Evolutionary conservation across 53 echinoderm and acorn worm genomes (phyloP), one percentile per base, ranked within the genome.

Genomic region (Antedon mediterranea): DNA sequence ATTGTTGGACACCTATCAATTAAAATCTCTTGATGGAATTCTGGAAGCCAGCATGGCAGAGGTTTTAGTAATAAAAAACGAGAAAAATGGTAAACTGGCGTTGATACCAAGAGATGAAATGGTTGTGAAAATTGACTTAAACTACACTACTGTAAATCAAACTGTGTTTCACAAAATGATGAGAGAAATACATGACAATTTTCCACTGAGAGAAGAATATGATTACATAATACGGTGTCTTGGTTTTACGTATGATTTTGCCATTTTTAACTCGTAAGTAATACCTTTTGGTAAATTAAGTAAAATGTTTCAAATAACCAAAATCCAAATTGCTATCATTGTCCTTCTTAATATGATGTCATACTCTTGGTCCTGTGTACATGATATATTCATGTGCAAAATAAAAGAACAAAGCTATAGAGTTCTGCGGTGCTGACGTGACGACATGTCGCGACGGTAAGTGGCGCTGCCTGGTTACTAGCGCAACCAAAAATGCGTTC

Each of bases 1-100:
- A 71, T 74, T 97, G 9, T 79, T 97, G 32, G 98, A 97, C 78
- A 98, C 98, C 3, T 98, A 98, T 75, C 90, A 90, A 73, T 88
- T 98, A 31, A 98, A 98, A 71, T 98, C 98, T 0, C 79, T 98
- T 5, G 98, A 98, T 28, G 98, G 98, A 14, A 73, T 98, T 28
- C 34, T 98, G 9, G 98, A 98, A 81, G 98, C 90, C 14, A 83
- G 89, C 76, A 79, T 98, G 32, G 3, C 3, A 3, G 86, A 90
- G 14, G 72, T 98, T 70, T 75, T 77, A 1, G 75, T 94, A 26
- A 11, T 83, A 31, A 94, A 87, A 23, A 57, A 57, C 26, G 57
- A 57, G 57, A 57, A 11, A 18, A 57, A 57, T 57, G 57, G 57
- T 5, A 57, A 76, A 8, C 11, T 79, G 71, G 81, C 71, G 26